Base-by-base conservation (phyloP, 2,888 invertebrate species). In the Leptura quadrifasciata region DNA sequence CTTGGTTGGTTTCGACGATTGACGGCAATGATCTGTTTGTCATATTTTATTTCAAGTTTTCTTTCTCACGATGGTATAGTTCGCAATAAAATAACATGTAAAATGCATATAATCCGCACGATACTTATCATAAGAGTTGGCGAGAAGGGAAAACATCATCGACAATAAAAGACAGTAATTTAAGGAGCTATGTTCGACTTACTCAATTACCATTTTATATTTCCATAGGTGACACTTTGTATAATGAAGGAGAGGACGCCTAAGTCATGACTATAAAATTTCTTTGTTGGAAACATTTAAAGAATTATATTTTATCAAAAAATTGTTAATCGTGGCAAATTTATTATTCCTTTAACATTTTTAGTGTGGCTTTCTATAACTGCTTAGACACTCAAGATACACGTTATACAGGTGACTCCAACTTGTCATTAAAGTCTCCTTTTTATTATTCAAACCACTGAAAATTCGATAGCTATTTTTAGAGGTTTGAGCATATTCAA, bases 181-280 rank as follows among this genome's bases (percentile, higher is more conserved):
- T 79, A 68, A 76, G 69, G 52, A 74, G 74, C 54, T 35, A 72
- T 72, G 72, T 76, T 78, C 72, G 72, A 70, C 76, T 76, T 70
- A 63, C 76, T 75, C 79, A 76, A 76, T 79, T 79, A 76, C 75
- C 73, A 74, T 79, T 78, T 78, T 76, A 75, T 75, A 75, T 79
- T 79, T 79, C 75, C 69, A 74, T 72, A 75, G 67, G 70, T 74
- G 74, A 76, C 76, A 72, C 60, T 58, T 65, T 64, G 75, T 65
- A 74, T 74, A 74, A 77, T 75, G 72, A 64, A 76, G 57, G 55
- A 52, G 65, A 73, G 63, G 55, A 47, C 39, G 60, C 10, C 58
- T 72, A 35, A 55, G 35, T 68, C 57, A 68, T 55, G 31, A 17
- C 57, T 39, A 20, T 24, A 21, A 55, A 68, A 68, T 68, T 57